Base-by-base conservation (phyloP, 2,797 vertebrate genomes). In the Sebastes aleutianus region DNA sequence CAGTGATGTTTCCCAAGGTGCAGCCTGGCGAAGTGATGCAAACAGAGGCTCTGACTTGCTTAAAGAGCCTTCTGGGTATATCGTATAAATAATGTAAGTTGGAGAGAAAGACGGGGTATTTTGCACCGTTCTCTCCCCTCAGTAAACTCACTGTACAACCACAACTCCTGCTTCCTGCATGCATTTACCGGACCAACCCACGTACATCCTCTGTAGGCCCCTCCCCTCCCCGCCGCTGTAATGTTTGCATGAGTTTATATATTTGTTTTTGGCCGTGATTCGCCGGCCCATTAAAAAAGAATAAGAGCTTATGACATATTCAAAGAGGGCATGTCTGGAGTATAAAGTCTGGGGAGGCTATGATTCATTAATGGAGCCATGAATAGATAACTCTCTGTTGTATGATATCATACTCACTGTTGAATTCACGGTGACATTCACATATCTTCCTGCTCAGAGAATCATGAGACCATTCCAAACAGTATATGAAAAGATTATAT, bases 341-440 rank as follows among this genome's bases (percentile, higher is more conserved):
- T 91, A 88, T 87, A 91, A 92, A 89, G 92, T 94, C 92, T 91
- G 62, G 80, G 78, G 80, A 92, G 85, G 88, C 90, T 90, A 95
- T 95, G 87, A 94, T 94, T 95, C 93, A 95, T 95, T 95, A 92
- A 95, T 95, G 93, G 80, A 87, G 86, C 89, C 82, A 93, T 95
- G 90, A 95, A 94, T 94, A 93, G 82, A 77, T 93, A 92, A 94
- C 75, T 85, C 79, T 67, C 85, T 88, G 89, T 92, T 88, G 85
- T 92, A 92, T 71, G 90, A 92, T 93, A 94, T 91, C 89, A 87
- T 87, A 62, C 86, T 88, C 89, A 36, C 90, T 81, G 83, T 78
- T 86, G 90, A 83, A 88, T 88, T 89, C 86, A 84, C 69, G 29
- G 80, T 81, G 86, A 87, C 87, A 85, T 86, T 90, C 85, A 63